Percentiles rank a stretch among this genome's conserved stretches.
Evolutionary conservation across 1,140 invertebrate genomes (phyloP).

Genomic region (Drosophila prosaltans): DNA sequence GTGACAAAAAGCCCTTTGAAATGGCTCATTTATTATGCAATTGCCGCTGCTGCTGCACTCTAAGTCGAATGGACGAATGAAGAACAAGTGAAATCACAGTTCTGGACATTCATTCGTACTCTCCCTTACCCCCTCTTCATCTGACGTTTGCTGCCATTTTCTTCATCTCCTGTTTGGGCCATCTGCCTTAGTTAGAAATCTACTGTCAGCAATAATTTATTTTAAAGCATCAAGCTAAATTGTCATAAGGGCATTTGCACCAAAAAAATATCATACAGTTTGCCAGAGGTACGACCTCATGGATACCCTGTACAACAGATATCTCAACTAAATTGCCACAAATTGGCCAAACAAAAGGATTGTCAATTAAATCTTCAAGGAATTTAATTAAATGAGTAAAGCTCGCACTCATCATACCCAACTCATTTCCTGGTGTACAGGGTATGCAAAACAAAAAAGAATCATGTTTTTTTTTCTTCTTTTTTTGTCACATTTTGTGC

Average conservation of each 20-base stretch:
- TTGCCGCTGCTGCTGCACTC: conserved; percentile 60
- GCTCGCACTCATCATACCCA: too few relatives aligned
- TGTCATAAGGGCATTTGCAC: conserved; percentile 67
- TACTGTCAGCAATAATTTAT: conserved; percentile 58
- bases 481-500: conserved; percentile 29
- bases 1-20: conserved; percentile 39
- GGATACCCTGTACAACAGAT: neutral
- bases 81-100: conserved; percentile 8
- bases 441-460: conserved; percentile 2
- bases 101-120: neutral
- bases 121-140: neutral
- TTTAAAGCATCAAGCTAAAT: conserved; percentile 63
- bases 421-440: too few relatives aligned
- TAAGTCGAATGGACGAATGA: neutral
- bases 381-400: too few relatives aligned
- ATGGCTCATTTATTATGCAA: conserved; percentile 74
- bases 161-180: neutral
- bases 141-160: conserved; percentile 6
- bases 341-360: too few relatives aligned
- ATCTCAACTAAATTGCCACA: too few relatives aligned
- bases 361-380: too few relatives aligned
- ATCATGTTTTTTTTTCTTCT: conserved; percentile 46
- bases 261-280: neutral
- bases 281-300: neutral
- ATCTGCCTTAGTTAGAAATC: neutral